Evolutionary conservation across 2,113 vertebrate genomes (phyloP).

Genomic region (Cebidichthys violaceus): DNA sequence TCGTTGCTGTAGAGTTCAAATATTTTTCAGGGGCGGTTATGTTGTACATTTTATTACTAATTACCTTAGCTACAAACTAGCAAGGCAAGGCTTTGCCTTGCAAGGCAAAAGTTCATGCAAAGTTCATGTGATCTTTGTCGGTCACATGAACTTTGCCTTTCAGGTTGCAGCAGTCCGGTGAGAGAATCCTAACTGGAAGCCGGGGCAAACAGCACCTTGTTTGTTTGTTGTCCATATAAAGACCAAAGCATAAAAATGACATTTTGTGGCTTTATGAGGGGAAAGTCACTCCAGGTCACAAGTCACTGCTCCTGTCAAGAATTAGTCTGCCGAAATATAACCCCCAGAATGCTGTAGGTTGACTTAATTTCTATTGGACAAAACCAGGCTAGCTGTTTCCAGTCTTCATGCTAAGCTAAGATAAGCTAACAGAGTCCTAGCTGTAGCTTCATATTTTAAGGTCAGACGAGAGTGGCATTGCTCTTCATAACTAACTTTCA

Average conservation of each 20-base stretch:
- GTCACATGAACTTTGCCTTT: not conserved
- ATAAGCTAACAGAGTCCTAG: not conserved
- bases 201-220: not conserved
- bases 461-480: not conserved
- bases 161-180: not conserved
- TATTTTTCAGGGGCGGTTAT: not conserved
- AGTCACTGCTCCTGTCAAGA: not conserved
- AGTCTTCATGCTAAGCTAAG: conserved; percentile 6
- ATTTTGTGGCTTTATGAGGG: not conserved
- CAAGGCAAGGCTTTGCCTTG: too few species aligned
- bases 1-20: not conserved
- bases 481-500: not conserved
- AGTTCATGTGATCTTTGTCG: too few species aligned
- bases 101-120: too few species aligned
- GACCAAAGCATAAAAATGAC: not conserved
- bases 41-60: not conserved
- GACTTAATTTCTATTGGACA: not conserved
- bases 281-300: not conserved
- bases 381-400: not conserved
- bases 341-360: not conserved
- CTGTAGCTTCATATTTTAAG: conserved; percentile 2
- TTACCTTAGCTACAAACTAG: not conserved
- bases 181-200: not conserved
- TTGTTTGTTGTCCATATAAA: not conserved
- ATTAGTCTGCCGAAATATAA: not conserved